Evolutionary conservation across 1,140 invertebrate species (phyloP), one percentile per base, ranked within the genome.

Genomic region (Dendroctonus valens): DNA sequence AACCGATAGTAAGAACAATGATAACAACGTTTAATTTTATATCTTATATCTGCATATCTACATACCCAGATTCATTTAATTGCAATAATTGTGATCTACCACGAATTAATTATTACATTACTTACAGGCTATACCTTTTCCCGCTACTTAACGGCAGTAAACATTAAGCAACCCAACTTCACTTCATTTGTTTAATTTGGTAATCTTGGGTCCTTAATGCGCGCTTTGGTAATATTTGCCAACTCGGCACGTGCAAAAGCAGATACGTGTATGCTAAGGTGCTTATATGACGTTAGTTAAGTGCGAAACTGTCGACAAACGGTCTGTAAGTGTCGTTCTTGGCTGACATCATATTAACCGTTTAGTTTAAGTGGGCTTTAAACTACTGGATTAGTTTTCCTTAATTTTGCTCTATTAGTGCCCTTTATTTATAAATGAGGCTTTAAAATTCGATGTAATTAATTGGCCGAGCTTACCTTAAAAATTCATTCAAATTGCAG

Each of bases 191-290:
- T 67, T 62, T 67, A 67, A 67, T 67, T 67, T 67, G 62, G 65
- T 50, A 67, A 67, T 67, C 59, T n/a, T 38, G 42, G 7, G 37
- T 52, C 50, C 57, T 67, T 46, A 67, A 67, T 44, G 49, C 12
- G 57, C 42, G 44, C 50, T 67, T 67, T 41, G 50, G 65, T 59
- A 51, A 67, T 67, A 67, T 67, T 67, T 67, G 59, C 65, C 59
- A 50, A 62, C 46, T 52, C 11, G 65, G 59, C 65, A 67, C 65
- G 65, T 67, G 65, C 65, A 67, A 67, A 67, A 41, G 65, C 42
- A 52, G 65, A 67, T 67, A 67, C 65, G 65, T 67, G 65, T 62
- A 59, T 58, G 58, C 54, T 66, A 66, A 66, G 64, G 64, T 66
- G 57, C 64, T 66, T 66, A 66, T 44, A 66, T 66, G 64, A 66